A percentile compares a stretch with the other conserved stretches of the same genome.
Evolutionary conservation across 1,140 invertebrate species (phyloP).

Genomic region (Drosophila pallidifrons): DNA sequence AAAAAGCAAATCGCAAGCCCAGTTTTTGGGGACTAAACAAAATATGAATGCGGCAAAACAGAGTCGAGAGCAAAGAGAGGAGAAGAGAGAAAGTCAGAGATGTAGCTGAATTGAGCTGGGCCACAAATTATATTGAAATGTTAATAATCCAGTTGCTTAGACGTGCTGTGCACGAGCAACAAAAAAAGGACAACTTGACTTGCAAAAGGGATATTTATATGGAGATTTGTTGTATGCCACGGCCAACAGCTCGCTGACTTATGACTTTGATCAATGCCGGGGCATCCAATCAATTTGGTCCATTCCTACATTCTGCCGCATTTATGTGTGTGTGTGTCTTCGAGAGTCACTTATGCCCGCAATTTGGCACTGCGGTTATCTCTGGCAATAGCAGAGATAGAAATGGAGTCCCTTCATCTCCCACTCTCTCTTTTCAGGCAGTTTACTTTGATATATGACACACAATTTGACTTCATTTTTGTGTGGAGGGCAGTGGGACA

Average conservation of each 20-base stretch:
- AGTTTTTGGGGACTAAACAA: constrained; percentile 26
- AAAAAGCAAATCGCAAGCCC: constrained; percentile 61
- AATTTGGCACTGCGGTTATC: constrained; percentile 79
- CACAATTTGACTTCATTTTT: constrained; percentile 19
- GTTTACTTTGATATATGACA: constrained; percentile 54
- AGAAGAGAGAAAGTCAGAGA: not conserved
- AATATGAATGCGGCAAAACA: constrained; percentile 12
- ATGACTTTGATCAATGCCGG: constrained; percentile 77
- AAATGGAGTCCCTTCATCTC: not conserved
- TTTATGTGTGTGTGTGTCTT: constrained; percentile 53
- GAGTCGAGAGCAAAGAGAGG: not conserved
- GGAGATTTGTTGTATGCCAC: constrained; percentile 73
- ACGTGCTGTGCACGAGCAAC: constrained; percentile 56
- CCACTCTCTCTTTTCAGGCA: not conserved
- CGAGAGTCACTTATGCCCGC: constrained; percentile 80
- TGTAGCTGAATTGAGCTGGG: constrained; percentile 1
- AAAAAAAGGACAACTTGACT: constrained; percentile 77
- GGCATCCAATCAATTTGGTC: constrained; percentile 59
- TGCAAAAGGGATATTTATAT: constrained; percentile 77
- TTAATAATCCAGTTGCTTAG: constrained; percentile 82
- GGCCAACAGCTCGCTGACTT: constrained; percentile 56
- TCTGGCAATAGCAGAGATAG: constrained; percentile 25
- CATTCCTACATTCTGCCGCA: constrained; percentile 50
- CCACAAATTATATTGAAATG: constrained; percentile 83
- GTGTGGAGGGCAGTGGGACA: not conserved